phyloP scores from a whole-genome alignment of 23 tunicate genomes.

The Trididemnum miniatum region DNA sequence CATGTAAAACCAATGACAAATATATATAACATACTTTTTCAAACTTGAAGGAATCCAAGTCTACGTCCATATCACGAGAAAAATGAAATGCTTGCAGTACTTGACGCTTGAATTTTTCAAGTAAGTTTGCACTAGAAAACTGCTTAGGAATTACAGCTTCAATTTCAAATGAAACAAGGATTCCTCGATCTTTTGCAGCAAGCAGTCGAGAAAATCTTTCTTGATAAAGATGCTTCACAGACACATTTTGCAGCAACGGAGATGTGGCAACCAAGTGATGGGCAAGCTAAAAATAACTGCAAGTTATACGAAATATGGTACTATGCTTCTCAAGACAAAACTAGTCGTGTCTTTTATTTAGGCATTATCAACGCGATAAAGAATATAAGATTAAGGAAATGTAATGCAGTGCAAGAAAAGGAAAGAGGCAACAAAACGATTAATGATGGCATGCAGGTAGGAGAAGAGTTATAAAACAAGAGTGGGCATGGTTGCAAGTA shows the following conservation, averaged over 20 bases:
- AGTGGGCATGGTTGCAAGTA: too few relatives aligned
- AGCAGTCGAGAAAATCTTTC: slow-evolving; percentile 33
- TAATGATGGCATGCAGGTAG: too few relatives aligned
- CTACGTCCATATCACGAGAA: background rate
- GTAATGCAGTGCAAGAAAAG: too few relatives aligned
- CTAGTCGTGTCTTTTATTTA: too few relatives aligned
- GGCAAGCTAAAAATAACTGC: slow-evolving; percentile 1
- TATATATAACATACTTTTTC: slow-evolving; percentile 8
- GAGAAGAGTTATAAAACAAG: too few relatives aligned
- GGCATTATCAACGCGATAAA: too few relatives aligned
- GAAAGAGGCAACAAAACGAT: too few relatives aligned
- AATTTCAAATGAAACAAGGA: slow-evolving; percentile 6
- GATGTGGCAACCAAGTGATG: background rate
- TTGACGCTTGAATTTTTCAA: background rate
- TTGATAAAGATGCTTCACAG: slow-evolving; percentile 8
- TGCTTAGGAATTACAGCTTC: background rate
- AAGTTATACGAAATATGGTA: too few relatives aligned
- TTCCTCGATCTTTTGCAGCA: slow-evolving; percentile 7
- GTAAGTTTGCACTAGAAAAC: background rate
- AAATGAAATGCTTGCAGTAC: background rate
- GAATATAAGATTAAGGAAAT: too few relatives aligned
- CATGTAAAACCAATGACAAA: too few relatives aligned
- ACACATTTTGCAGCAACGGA: background rate
- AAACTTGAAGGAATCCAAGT: slow-evolving; percentile 29
- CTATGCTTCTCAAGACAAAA: too few relatives aligned